These are phyloP conservation scores for Nemopilema nomurai DNA, from an alignment of 30 jellyfish, hydroid and myxozoan genomes.

Conservation along the genomic window DNA sequence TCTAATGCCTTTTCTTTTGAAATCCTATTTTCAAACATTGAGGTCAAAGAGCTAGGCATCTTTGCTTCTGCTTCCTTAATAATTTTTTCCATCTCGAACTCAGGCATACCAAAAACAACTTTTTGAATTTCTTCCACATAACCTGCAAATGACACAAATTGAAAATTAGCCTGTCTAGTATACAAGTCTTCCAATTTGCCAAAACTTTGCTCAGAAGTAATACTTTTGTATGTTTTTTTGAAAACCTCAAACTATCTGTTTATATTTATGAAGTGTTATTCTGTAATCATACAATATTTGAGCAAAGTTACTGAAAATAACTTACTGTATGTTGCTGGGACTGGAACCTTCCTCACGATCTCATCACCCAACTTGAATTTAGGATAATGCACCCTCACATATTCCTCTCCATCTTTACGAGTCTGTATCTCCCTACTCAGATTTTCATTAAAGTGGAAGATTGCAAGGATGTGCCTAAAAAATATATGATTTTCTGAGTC, in stretches of 20 bases:
- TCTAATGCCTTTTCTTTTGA: neutral
- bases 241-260: neutral
- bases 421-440: neutral
- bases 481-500: neutral
- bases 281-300: neutral
- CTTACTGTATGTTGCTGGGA: neutral
- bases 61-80: conserved; percentile 16
- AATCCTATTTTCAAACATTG: neutral
- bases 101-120: neutral
- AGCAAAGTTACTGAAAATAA: neutral
- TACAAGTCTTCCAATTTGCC: neutral
- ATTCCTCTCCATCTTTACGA: neutral
- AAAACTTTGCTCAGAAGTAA: neutral
- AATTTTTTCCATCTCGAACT: neutral
- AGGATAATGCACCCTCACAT: too few relatives aligned
- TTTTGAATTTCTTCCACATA: conserved; percentile 12
- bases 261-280: neutral
- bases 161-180: neutral
- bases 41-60: neutral
- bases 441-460: neutral
- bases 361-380: neutral
- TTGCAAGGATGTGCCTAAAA: neutral
- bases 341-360: neutral
- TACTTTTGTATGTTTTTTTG: neutral
- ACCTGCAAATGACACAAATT: neutral